Evolutionary conservation across 2,888 invertebrate genomes (phyloP), one percentile per base, ranked within the genome.

Genomic region (Therioaphis trifolii): DNA sequence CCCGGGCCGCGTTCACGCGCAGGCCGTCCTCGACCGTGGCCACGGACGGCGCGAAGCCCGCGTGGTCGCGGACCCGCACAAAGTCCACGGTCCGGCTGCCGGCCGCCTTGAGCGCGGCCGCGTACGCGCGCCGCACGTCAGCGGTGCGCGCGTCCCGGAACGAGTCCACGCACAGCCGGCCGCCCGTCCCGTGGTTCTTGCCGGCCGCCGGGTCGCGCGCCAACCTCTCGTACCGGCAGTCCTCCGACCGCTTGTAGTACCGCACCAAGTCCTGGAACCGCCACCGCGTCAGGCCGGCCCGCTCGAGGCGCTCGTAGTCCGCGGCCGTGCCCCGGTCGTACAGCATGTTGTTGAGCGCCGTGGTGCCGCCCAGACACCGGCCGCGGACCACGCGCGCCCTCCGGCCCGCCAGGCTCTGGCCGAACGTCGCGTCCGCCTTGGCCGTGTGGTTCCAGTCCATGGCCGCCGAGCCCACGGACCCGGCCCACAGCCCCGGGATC

Each of bases 291-390:
- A 91, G 90, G 4, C 91, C 92, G 74, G 89, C 87, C 12, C 87
- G 88, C 61, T 89, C 91, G 92, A 92, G 95, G 88, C 87, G 90
- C 89, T 95, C 93, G 89, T 93, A 95, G 87, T 95, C 95, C 9
- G 90, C 89, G 0, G 91, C 91, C 87, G 92, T 90, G 0, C 92
- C 92, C 71, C 92, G 88, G 2, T 90, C 89, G 87, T 92, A 91
- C 86, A 91, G 90, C 92, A 92, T 92, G 49, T 84, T 86, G 55
- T 86, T 86, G 78, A 86, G 85, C 0, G 86, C 86, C 2, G 86
- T 86, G 5, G 87, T 86, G 12, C 87, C 87, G 9, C 87, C 86
- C 11, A 86, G 84, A 14, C 86, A 89, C 85, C 88, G 89, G 0
- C 90, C 90, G 21, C 92, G 84, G 11, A 84, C 88, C 0, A 90